These are phyloP conservation scores for Schrankia costaestrigalis DNA, from an alignment of 2,888 invertebrate species.

Conservation along the genomic window DNA sequence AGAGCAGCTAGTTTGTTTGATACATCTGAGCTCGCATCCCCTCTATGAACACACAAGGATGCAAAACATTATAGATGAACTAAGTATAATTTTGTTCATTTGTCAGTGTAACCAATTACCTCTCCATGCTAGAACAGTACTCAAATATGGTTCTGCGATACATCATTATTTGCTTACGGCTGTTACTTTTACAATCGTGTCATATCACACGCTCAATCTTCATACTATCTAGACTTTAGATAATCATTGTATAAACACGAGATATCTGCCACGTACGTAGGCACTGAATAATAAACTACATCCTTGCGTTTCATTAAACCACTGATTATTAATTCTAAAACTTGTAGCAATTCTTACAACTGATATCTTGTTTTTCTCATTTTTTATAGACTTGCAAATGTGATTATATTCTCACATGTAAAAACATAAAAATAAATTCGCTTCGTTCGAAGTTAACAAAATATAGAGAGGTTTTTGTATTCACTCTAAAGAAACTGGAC, in stretches of 20 bases:
- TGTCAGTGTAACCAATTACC: conserved; percentile 13
- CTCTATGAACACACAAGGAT: conserved; percentile 9
- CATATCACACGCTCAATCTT: conserved; percentile 8
- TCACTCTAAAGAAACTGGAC: conserved; percentile 40
- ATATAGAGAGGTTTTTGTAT: conserved; percentile 36
- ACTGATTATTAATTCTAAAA: conserved; percentile 11
- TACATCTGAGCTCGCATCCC: conserved; percentile 14
- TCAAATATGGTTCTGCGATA: no score
- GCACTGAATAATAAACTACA: background rate
- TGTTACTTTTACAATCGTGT: conserved; percentile 15
- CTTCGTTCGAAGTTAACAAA: conserved; percentile 38
- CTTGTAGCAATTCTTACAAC: conserved; percentile 11
- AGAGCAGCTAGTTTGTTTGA: conserved; percentile 32
- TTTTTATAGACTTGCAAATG: conserved; percentile 16
- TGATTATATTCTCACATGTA: conserved; percentile 15
- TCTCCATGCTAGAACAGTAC: no score
- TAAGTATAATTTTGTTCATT: conserved; percentile 1
- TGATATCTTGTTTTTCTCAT: conserved; percentile 16
- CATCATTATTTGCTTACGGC: conserved; percentile 7
- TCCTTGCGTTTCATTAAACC: background rate
- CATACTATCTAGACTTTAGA: conserved; percentile 6
- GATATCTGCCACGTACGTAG: background rate
- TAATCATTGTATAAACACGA: conserved; percentile 15
- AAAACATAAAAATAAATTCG: conserved; percentile 36
- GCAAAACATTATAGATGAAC: conserved; percentile 13